Evolutionary conservation across 2,888 invertebrate genomes (phyloP).

Genomic region (Anoplius nigerrimus): DNA sequence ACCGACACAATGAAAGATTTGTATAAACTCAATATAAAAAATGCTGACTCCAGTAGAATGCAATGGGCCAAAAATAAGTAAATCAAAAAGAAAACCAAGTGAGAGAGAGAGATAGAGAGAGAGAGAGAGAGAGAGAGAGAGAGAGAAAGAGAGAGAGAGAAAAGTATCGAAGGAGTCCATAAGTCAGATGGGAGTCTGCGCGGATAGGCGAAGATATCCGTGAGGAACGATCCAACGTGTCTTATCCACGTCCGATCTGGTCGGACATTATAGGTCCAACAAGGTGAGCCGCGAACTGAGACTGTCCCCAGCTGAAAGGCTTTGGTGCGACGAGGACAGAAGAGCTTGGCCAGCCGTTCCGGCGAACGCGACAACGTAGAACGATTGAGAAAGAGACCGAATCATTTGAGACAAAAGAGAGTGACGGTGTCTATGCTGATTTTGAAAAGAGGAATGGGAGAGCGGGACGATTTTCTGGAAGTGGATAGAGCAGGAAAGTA

Average conservation of each 20-base stretch:
- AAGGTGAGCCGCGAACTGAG: conserved; percentile 31
- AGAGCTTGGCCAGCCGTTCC: background rate
- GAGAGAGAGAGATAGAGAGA: conserved; percentile 6
- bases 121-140: conserved; percentile 7
- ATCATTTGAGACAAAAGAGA: too few species aligned
- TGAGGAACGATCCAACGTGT: conserved; percentile 53
- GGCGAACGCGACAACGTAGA: too few species aligned
- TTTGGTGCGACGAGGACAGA: conserved; percentile 8
- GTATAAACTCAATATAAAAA: too few species aligned
- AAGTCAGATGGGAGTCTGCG: conserved; percentile 37
- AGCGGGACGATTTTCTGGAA: too few species aligned
- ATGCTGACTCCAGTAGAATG: too few species aligned
- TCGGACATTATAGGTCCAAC: conserved; percentile 61
- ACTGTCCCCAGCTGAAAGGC: conserved; percentile 16
- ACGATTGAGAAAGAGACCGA: too few species aligned
- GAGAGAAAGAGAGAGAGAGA: conserved; percentile 16
- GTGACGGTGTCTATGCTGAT: too few species aligned
- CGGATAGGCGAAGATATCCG: conserved; percentile 54
- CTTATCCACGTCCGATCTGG: conserved; percentile 62
- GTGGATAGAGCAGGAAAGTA: too few species aligned
- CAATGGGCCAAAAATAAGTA: too few species aligned
- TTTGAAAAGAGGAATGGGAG: too few species aligned
- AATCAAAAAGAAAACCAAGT: background rate
- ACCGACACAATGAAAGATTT: too few species aligned
- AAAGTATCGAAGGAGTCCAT: conserved; percentile 33